phyloP scores from a whole-genome alignment of 2,113 vertebrate species.

The Piliocolobus tephrosceles region DNA sequence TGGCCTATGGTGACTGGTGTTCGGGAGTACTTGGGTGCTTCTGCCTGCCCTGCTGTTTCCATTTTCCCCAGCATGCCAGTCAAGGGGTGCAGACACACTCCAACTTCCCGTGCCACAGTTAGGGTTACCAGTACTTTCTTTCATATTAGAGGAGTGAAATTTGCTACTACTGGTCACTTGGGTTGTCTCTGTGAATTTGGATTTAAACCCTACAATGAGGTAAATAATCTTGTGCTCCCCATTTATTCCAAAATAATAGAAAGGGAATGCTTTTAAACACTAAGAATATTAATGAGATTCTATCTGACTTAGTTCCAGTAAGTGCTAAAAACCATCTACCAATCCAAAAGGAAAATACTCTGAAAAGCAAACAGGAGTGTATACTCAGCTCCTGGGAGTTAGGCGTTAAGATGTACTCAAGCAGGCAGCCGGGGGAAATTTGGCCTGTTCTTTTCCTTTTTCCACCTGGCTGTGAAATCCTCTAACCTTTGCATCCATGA shows the following conservation, averaged over 20 bases:
- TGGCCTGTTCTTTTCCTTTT: slow-evolving; percentile 36
- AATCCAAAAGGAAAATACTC: slow-evolving; percentile 24
- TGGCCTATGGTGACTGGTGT: fast-evolving
- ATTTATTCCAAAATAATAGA: not conserved
- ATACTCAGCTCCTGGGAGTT: slow-evolving; percentile 13
- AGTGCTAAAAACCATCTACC: slow-evolving; percentile 47
- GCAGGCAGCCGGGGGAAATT: slow-evolving; percentile 2
- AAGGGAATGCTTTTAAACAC: slow-evolving; percentile 35
- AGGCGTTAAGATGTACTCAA: not conserved
- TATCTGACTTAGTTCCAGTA: not conserved
- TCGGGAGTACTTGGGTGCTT: not conserved
- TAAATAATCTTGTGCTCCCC: not conserved
- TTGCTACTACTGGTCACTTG: not conserved
- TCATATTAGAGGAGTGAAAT: not conserved
- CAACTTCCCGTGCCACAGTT: not conserved
- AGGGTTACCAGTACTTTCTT: not conserved
- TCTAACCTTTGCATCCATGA: slow-evolving; percentile 43
- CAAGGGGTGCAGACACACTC: not conserved
- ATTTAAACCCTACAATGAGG: slow-evolving; percentile 14
- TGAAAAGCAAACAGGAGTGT: not conserved
- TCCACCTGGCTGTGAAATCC: not conserved
- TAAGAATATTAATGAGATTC: slow-evolving; percentile 47
- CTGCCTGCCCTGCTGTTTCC: not conserved
- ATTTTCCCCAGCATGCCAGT: not conserved
- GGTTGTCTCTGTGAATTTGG: slow-evolving; percentile 2